phyloP scores from a whole-genome alignment of 2,113 vertebrate genomes.

The Copsychus sechellarum region DNA sequence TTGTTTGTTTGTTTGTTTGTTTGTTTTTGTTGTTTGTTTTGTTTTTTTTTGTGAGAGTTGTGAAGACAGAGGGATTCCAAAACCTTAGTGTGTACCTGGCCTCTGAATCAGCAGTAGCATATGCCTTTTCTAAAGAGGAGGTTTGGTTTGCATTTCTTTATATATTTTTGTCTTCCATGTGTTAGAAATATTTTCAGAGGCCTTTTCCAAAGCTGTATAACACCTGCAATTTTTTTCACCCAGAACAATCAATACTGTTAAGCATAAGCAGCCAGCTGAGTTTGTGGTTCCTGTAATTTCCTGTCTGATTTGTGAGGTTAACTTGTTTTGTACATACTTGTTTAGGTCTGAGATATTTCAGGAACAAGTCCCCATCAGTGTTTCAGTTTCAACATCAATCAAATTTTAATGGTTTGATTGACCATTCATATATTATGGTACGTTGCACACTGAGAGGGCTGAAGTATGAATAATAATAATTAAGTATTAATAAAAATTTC shows the following conservation, averaged over 20 bases:
- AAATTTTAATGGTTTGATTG: not conserved
- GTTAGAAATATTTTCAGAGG: not conserved
- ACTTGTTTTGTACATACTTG: not conserved
- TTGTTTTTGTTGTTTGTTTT: no score
- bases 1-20: not conserved
- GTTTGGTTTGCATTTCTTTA: not conserved
- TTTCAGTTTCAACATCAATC: not conserved
- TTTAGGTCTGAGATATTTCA: not conserved
- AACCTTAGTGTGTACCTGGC: not conserved
- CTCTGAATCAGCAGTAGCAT: not conserved
- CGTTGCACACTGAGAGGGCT: not conserved
- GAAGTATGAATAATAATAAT: not conserved
- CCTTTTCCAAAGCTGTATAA: not conserved
- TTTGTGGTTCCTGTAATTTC: not conserved
- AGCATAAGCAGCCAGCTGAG: not conserved
- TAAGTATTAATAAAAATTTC: not conserved
- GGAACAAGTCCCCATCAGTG: not conserved
- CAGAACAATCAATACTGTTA: not conserved
- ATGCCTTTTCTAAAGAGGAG: not conserved
- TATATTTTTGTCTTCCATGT: not conserved
- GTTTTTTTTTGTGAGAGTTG: not conserved
- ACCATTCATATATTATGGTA: not conserved
- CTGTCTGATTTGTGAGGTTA: not conserved
- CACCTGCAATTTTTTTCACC: not conserved
- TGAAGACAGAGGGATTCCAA: not conserved